Conservation (phyloP, 2,113 vertebrate genomes). For the Rostratula benghalensis region DNA sequence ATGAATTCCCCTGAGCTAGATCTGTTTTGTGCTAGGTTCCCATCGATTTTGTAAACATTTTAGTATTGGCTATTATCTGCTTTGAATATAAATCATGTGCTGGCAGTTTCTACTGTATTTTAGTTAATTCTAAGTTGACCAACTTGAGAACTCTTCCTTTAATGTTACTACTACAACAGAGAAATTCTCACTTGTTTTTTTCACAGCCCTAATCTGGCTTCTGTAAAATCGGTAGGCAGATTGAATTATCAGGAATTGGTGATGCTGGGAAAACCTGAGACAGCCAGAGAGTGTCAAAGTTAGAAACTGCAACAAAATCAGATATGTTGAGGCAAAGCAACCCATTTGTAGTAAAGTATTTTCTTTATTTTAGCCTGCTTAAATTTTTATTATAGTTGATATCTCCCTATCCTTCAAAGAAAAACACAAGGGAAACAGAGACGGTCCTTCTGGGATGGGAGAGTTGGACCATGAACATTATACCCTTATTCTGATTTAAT, state of each 20-base stretch:
- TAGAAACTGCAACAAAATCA: background rate
- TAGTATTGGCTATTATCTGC: constrained; percentile 3
- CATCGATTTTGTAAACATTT: constrained; percentile 40
- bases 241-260: background rate
- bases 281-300: background rate
- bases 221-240: background rate
- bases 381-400: background rate
- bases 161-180: background rate
- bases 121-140: constrained; percentile 37
- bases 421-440: background rate
- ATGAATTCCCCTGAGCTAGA: background rate
- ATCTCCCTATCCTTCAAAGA: background rate
- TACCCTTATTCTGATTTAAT: background rate
- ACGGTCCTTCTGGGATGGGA: background rate
- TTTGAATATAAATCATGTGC: constrained; percentile 36
- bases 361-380: background rate
- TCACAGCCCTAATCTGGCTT: background rate
- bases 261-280: background rate
- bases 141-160: background rate
- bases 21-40: constrained; percentile 20
- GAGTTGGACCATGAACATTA: background rate
- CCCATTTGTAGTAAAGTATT: background rate
- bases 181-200: background rate
- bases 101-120: background rate
- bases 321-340: background rate